Evolutionary conservation across 2,888 invertebrate species (phyloP), one percentile per base, ranked within the genome.

Genomic region (Drosophila subquinaria): DNA sequence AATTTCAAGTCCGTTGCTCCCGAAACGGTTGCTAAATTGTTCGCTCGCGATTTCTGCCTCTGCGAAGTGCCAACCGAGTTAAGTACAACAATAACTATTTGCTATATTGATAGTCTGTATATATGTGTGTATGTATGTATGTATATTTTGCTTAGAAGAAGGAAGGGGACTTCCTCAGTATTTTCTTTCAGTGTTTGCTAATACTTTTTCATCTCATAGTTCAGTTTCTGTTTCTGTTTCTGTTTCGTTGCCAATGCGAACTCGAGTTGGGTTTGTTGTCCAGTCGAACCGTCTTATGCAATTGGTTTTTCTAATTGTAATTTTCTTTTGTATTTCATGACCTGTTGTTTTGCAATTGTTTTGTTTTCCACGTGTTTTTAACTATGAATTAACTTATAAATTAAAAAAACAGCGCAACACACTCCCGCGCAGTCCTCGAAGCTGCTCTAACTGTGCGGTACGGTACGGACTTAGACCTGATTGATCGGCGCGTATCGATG

Each of bases 401-500:
- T 85, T 84, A 85, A 66, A 89, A 88, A 84, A 84, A 84, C 84
- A 84, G 84, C 89, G 90, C 84, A 85, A 84, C 86, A 82, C 82
- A 73, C 73, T 72, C 64, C 73, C 76, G 30, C 51, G 51, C 59
- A 67, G 55, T 60, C 56, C 62, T 43, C 53, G 68, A 80, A 76
- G 69, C 71, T 72, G 76, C 65, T 66, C 68, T 63, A 23, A 68
- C 70, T 70, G 66, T 73, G 62, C 73, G 66, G 57, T 60, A 63
- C 59, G 66, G 57, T 60, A 63, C 59, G 80, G 76, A 70, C 85
- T 92, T 93, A 93, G 84, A 93, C 93, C 90, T 93, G 92, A 86
- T 94, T 94, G 71, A 95, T 93, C 33, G 94, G 95, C 82, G 94
- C 93, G 92, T 95, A 95, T 92, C 95, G 95, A 93, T 94, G 95